Percentiles rank a stretch among this genome's conserved stretches.
These are phyloP conservation scores for Corvus moneduloides DNA, from an alignment of 2,113 vertebrate species.

Conservation along the genomic window DNA sequence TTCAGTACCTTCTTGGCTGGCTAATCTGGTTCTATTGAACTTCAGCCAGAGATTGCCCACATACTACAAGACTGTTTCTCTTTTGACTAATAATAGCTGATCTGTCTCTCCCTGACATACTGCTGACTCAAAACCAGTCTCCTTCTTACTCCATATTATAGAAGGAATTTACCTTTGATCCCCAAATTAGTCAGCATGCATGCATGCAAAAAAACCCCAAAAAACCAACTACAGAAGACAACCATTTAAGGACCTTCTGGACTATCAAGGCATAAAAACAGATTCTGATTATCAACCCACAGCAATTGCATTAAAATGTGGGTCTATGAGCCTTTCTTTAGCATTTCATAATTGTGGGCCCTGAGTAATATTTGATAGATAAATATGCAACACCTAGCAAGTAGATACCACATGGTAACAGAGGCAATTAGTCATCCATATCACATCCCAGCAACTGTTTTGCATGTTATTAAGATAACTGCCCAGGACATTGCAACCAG, in stretches of 20 bases:
- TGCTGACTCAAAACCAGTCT: not conserved
- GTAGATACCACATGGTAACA: not conserved
- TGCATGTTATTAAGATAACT: not conserved
- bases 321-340: not conserved
- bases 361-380: not conserved
- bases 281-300: not conserved
- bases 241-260: not conserved
- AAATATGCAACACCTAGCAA: not conserved
- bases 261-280: not conserved
- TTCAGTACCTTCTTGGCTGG: not conserved
- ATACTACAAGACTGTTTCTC: not conserved
- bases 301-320: not conserved
- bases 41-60: not conserved
- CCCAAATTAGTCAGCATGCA: not conserved
- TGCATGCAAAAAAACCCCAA: not conserved
- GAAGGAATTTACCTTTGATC: conserved; percentile 18
- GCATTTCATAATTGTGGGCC: not conserved
- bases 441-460: not conserved
- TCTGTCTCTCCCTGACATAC: not conserved
- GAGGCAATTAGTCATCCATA: not conserved
- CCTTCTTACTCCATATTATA: not conserved
- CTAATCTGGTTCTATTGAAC: not conserved
- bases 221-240: not conserved
- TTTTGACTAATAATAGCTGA: conserved; percentile 17
- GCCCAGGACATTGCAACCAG: not conserved